Conservation (phyloP, 2,888 invertebrate genomes). For the Perdita meconis region DNA sequence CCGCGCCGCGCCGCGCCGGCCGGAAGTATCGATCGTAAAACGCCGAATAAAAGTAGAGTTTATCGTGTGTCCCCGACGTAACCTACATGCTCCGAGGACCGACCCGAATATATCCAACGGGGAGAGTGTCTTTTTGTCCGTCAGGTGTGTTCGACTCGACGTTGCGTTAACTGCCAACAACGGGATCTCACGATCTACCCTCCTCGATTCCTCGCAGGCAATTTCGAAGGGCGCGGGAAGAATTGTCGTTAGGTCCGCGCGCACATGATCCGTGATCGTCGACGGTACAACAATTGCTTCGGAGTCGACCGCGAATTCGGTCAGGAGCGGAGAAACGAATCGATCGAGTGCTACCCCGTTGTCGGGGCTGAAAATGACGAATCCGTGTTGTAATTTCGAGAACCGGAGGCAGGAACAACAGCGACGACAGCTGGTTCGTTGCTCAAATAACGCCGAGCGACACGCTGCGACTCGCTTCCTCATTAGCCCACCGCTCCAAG, state of each 20-base stretch:
- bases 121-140: neutral
- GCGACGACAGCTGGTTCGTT: conserved; percentile 5
- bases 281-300: conserved; percentile 1
- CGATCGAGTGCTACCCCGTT: neutral
- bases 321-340: conserved; percentile 2
- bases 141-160: neutral
- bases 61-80: conserved; percentile 66
- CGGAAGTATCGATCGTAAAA: conserved; percentile 62
- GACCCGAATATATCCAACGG: conserved; percentile 56
- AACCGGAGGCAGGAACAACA: conserved; percentile 14
- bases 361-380: neutral
- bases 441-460: conserved; percentile 42
- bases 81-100: conserved; percentile 60
- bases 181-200: too few relatives aligned
- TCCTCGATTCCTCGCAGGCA: too few relatives aligned
- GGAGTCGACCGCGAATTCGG: neutral
- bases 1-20: conserved; percentile 9
- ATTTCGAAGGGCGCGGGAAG: too few relatives aligned
- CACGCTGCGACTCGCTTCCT: conserved; percentile 59
- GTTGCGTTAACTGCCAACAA: neutral
- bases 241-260: too few relatives aligned
- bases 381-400: conserved; percentile 20
- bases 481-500: conserved; percentile 43
- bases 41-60: conserved; percentile 66
- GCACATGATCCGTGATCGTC: too few relatives aligned